Evolutionary conservation across 2,113 vertebrate genomes (phyloP), one percentile per base, ranked within the genome.

Genomic region (Neolamprologus sp.): DNA sequence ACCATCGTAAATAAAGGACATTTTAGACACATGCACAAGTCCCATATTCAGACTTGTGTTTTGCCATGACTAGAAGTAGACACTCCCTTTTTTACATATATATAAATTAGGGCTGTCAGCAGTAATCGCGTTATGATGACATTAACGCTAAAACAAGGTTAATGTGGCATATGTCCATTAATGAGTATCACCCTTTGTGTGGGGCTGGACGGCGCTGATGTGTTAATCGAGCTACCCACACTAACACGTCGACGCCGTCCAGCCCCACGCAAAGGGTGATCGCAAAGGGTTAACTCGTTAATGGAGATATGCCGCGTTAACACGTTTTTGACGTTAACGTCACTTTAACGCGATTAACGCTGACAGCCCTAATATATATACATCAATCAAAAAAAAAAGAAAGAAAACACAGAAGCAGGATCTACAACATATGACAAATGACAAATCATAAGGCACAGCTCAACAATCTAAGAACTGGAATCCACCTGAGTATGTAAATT

Each of bases 71-170:
- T 9, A 42, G 7, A 71, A 9, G 0, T 14, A 71, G n/a, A 42
- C n/a, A 26, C 7, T 26, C 12, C 2, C n/a, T 42, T 71, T 40
- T 71, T 33, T 19, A 33, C 16, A 65, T n/a, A 65, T 37, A 7
- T 12, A 60, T 60, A 60, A 33, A 7, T 60, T 33, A 33, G 28
- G 28, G 2, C 57, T 33, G 28, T 31, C 57, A 60, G 26, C 5
- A 1, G 0, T 19, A 60, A 60, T 60, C 1, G 0, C 1, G 9
- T 60, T 33, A 33, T 19, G 28, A 33, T 1, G 57, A 60, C 57
- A 33, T 60, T 19, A 10, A 33, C 1, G 3, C 9, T 28, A 33
- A 19, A 60, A 60, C 9, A 2, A 1, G 1, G 2, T 60, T 60
- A 60, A 33, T 60, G 57, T 60, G 57, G 16, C 16, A 60, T 60